These are phyloP conservation scores for Emmelina monodactyla DNA, from an alignment of 2,888 invertebrate species.

Conservation along the genomic window DNA sequence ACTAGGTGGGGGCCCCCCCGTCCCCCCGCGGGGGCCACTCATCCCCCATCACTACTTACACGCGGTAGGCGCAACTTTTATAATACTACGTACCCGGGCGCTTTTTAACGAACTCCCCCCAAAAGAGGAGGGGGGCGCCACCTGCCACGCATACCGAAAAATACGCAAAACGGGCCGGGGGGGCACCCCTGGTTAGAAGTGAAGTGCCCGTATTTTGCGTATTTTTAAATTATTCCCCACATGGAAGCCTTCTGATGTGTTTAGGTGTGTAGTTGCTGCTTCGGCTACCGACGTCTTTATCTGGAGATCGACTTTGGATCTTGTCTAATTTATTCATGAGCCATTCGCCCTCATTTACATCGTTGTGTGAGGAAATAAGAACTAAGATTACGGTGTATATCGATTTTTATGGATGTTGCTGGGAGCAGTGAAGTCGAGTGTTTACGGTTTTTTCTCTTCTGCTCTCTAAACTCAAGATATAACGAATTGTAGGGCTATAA, in stretches of 20 bases:
- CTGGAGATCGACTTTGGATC: not conserved
- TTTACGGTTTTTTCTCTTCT: too few relatives aligned
- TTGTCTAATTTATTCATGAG: conserved; percentile 1
- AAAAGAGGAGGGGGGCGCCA: conserved; percentile 49
- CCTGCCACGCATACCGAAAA: conserved; percentile 61
- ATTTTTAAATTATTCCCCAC: conserved; percentile 60
- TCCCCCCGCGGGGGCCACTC: too few relatives aligned
- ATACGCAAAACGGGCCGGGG: conserved; percentile 54
- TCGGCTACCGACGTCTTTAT: conserved; percentile 22
- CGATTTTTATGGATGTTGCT: too few relatives aligned
- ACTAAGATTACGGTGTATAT: too few relatives aligned
- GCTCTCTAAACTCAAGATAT: too few relatives aligned
- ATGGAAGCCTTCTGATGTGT: conserved; percentile 32
- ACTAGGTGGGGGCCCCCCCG: conserved; percentile 47
- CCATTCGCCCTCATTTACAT: too few relatives aligned
- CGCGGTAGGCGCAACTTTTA: conserved; percentile 66
- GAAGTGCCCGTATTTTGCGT: conserved; percentile 55
- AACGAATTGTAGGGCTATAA: too few relatives aligned
- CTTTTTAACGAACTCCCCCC: conserved; percentile 62
- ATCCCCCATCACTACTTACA: conserved; percentile 59
- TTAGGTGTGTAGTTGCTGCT: conserved; percentile 47
- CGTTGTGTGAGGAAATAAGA: too few relatives aligned
- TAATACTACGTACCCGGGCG: conserved; percentile 64
- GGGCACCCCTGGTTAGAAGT: conserved; percentile 43
- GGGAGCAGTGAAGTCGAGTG: too few relatives aligned